Evolutionary conservation across 2,113 vertebrate genomes (phyloP).

Genomic region (Brachypodius melanocephalos): DNA sequence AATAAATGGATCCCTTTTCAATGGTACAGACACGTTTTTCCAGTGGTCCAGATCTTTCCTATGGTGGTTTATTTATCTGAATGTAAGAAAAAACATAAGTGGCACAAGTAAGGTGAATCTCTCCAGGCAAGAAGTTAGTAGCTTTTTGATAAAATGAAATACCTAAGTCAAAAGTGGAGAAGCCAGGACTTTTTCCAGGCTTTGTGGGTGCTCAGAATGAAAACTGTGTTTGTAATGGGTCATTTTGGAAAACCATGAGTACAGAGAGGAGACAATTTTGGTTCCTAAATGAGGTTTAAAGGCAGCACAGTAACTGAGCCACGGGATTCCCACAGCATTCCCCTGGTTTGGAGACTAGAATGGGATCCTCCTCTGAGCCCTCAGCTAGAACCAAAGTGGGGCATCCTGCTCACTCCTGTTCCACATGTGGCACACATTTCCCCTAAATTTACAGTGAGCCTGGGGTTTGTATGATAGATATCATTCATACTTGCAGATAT

Average conservation of each 20-base stretch:
- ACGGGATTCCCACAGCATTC: conserved; percentile 18
- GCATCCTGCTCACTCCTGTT: background rate
- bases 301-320: background rate
- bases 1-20: background rate
- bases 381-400: background rate
- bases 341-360: background rate
- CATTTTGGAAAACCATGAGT: conserved; percentile 59
- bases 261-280: conserved; percentile 66
- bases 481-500: background rate
- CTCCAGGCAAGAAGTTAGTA: background rate
- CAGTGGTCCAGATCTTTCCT: background rate
- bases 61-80: background rate
- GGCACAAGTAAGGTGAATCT: background rate
- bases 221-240: background rate
- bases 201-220: conserved; percentile 21
- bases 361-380: background rate
- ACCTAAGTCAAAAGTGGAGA: background rate
- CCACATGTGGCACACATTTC: background rate
- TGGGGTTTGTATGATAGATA: background rate
- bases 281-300: conserved; percentile 62
- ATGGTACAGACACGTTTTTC: background rate
- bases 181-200: conserved; percentile 2
- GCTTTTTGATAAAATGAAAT: background rate
- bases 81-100: background rate
- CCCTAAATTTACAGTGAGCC: background rate